Percentiles rank a stretch among this genome's conserved stretches.
Evolutionary conservation across 2,888 invertebrate species (phyloP).

Genomic region (Norana najaformis): DNA sequence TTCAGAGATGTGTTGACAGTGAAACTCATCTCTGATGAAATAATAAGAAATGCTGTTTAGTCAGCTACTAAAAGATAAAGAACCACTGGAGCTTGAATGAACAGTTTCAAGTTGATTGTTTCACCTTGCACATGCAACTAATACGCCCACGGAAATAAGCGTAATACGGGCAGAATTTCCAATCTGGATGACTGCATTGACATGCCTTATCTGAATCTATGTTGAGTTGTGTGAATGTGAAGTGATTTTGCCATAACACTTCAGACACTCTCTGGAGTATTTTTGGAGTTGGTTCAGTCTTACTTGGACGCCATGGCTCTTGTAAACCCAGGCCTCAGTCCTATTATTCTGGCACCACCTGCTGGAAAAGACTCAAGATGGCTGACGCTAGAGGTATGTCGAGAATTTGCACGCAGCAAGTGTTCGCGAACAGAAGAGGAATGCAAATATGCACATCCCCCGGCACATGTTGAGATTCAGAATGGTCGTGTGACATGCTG

Average conservation of each 20-base stretch:
- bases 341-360: constrained; percentile 9
- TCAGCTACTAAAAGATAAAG: not conserved
- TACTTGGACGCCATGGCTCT: constrained; percentile 10
- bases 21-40: not conserved
- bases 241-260: not conserved
- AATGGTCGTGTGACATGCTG: constrained; percentile 99
- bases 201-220: not conserved
- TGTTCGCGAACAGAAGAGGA: constrained; percentile 94
- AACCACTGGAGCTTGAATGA: not conserved
- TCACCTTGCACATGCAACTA: not conserved
- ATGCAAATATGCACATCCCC: constrained; percentile 99
- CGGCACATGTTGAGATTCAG: constrained; percentile 98
- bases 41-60: not conserved
- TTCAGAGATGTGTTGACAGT: not conserved
- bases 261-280: not conserved
- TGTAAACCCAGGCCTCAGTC: constrained; percentile 27
- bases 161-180: not conserved
- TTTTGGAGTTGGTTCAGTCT: not conserved
- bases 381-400: constrained; percentile 95
- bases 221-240: not conserved
- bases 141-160: not conserved
- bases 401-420: constrained; percentile 99
- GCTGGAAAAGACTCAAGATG: constrained; percentile 84
- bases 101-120: not conserved
- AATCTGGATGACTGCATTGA: not conserved